These are phyloP conservation scores for Tragelaphus scriptus DNA, from an alignment of 2,113 vertebrate species.

Conservation along the genomic window DNA sequence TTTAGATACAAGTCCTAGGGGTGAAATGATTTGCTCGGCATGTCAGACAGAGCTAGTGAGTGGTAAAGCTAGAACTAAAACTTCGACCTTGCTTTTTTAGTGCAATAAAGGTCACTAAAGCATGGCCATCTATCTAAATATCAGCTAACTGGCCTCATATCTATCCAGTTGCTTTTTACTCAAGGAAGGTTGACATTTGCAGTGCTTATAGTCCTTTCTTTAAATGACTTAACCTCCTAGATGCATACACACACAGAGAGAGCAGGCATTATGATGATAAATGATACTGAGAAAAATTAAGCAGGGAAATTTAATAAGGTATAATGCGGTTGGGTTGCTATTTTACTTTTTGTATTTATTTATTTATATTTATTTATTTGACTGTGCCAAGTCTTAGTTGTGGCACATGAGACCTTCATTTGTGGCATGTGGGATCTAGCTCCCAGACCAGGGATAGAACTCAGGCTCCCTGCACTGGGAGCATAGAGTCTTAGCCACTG, in stretches of 20 bases:
- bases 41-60: not conserved
- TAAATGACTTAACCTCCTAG: not conserved
- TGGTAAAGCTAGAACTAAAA: not conserved
- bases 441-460: not conserved
- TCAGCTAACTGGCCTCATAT: not conserved
- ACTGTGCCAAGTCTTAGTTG: not conserved
- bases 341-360: not conserved
- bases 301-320: not conserved
- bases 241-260: not conserved
- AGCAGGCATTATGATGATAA: not conserved
- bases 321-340: not conserved
- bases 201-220: not conserved
- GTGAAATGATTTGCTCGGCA: not conserved
- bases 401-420: not conserved
- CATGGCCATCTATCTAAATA: slow-evolving; percentile 8
- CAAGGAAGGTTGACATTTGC: not conserved
- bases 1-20: slow-evolving; percentile 1
- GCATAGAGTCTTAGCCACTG: not conserved
- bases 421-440: not conserved
- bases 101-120: not conserved
- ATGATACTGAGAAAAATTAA: not conserved
- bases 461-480: not conserved
- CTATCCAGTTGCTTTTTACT: not conserved
- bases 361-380: not conserved
- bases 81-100: not conserved